Conservation (phyloP, 2,797 vertebrate species). For the Lagodon rhomboides region DNA sequence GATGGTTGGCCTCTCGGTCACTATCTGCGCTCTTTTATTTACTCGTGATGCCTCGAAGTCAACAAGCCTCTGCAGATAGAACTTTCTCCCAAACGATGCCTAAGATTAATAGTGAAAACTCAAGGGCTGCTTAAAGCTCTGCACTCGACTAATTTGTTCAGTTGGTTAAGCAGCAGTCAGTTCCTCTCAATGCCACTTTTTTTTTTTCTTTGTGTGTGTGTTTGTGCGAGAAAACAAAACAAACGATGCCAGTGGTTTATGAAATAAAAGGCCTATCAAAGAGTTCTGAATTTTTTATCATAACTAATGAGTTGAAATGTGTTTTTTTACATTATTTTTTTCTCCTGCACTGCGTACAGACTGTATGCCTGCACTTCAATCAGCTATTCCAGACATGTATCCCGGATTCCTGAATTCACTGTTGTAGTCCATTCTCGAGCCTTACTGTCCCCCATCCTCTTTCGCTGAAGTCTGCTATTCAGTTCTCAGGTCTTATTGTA, state of each 20-base stretch:
- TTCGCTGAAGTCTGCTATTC: slow-evolving; percentile 42
- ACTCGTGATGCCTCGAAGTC: slow-evolving; percentile 43
- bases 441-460: slow-evolving; percentile 2
- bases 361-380: neutral
- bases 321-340: neutral
- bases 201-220: neutral
- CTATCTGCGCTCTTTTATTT: slow-evolving; percentile 45
- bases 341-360: neutral
- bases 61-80: slow-evolving; percentile 35
- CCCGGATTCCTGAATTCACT: slow-evolving; percentile 22
- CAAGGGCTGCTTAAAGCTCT: slow-evolving; percentile 24
- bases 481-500: slow-evolving; percentile 42
- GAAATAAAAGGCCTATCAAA: slow-evolving; percentile 7
- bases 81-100: slow-evolving; percentile 13
- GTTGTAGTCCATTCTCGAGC: slow-evolving; percentile 16
- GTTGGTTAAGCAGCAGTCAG: slow-evolving; percentile 3
- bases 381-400: slow-evolving; percentile 14
- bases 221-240: neutral
- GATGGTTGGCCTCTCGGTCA: slow-evolving; percentile 27
- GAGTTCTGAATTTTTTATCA: slow-evolving; percentile 9
- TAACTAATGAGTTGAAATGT: slow-evolving; percentile 11
- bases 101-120: slow-evolving; percentile 47
- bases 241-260: slow-evolving; percentile 1
- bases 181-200: neutral
- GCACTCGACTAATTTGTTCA: slow-evolving; percentile 18